Percentiles rank a stretch among this genome's conserved stretches.
These are phyloP conservation scores for Alaudala cheleensis DNA, from an alignment of 2,113 vertebrate species.

Conservation along the genomic window DNA sequence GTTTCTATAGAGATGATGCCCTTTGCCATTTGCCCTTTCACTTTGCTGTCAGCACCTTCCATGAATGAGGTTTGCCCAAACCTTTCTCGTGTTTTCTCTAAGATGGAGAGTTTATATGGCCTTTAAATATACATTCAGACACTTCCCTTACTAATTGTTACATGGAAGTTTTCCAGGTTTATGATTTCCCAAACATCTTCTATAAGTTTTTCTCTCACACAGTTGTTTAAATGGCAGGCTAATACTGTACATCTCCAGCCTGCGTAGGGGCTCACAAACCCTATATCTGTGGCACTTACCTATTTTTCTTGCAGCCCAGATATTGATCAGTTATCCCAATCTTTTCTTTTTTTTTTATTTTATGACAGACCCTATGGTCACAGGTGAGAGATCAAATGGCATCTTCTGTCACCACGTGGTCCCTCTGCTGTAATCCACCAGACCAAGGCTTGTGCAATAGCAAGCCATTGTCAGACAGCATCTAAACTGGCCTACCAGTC, in stretches of 20 bases:
- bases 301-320: background rate
- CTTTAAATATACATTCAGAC: background rate
- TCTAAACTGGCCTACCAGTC: background rate
- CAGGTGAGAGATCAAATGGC: background rate
- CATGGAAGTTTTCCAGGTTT: background rate
- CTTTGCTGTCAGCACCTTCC: background rate
- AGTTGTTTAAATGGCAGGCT: background rate
- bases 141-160: rapidly evolving
- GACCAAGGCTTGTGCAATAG: background rate
- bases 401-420: background rate
- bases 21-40: background rate
- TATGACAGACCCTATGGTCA: background rate
- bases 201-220: background rate
- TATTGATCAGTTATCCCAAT: background rate
- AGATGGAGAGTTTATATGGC: background rate
- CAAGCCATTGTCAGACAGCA: background rate
- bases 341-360: no score
- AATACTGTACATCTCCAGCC: background rate
- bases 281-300: background rate
- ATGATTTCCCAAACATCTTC: background rate
- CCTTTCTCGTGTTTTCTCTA: background rate
- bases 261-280: background rate
- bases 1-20: background rate
- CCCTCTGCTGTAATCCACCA: background rate
- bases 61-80: background rate